Evolutionary conservation across 2,888 invertebrate genomes (phyloP).

Genomic region (Orthonychiurus folsomi): DNA sequence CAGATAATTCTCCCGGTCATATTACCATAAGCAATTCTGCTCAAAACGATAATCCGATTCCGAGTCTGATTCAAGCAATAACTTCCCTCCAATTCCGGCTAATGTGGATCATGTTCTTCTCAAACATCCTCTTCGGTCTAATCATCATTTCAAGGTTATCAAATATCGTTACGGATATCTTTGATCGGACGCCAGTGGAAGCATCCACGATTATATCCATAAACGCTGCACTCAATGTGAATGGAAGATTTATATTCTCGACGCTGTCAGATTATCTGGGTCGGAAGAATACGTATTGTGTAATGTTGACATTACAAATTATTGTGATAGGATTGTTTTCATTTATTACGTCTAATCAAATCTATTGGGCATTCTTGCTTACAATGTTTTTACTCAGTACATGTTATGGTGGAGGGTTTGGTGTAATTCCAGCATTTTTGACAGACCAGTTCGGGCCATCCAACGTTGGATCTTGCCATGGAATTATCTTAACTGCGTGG

Average conservation of each 20-base stretch:
- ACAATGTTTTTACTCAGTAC: conserved; percentile 27
- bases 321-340: conserved; percentile 24
- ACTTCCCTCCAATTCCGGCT: conserved; percentile 30
- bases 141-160: conserved; percentile 34
- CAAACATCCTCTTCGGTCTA: conserved; percentile 34
- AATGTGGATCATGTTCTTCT: conserved; percentile 31
- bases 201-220: conserved; percentile 33
- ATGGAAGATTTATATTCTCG: conserved; percentile 28
- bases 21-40: no score
- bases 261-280: conserved; percentile 34
- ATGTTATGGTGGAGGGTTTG: conserved; percentile 17
- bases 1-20: no score
- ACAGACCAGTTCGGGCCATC: conserved; percentile 23
- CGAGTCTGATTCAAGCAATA: conserved; percentile 28
- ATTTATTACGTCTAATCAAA: conserved; percentile 21
- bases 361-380: conserved; percentile 30
- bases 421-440: conserved; percentile 18
- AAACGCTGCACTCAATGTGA: conserved; percentile 35
- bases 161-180: conserved; percentile 35
- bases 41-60: no score
- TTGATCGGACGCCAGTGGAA: conserved; percentile 20
- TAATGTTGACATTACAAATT: conserved; percentile 29
- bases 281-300: conserved; percentile 31
- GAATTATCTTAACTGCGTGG: conserved; percentile 33
- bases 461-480: conserved; percentile 34